Conservation (phyloP, 2,888 invertebrate genomes). For the Bembecia ichneumoniformis region DNA sequence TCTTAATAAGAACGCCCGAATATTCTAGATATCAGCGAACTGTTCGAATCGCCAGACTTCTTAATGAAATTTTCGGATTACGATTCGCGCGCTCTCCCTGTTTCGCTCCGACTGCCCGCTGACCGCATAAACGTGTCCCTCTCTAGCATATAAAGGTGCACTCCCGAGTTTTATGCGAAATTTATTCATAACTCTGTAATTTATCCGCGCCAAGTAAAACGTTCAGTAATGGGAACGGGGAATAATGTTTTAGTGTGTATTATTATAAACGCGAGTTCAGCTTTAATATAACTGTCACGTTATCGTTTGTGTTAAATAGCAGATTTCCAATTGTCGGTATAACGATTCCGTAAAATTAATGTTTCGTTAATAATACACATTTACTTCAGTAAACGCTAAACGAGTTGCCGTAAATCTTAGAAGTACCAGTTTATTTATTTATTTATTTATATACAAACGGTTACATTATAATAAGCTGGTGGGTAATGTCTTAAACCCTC, state of each 20-base stretch:
- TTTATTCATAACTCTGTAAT: slow-evolving; percentile 74
- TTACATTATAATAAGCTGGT: no score
- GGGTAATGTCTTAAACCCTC: no score
- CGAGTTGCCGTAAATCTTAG: neutral
- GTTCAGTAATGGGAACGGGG: slow-evolving; percentile 53
- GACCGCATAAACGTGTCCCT: slow-evolving; percentile 31
- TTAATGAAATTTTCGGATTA: slow-evolving; percentile 73
- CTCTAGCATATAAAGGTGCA: slow-evolving; percentile 63
- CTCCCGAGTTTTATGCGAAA: slow-evolving; percentile 70
- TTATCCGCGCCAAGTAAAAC: slow-evolving; percentile 66
- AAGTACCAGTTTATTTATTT: no score
- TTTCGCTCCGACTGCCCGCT: slow-evolving; percentile 27
- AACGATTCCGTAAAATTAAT: neutral
- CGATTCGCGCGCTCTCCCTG: slow-evolving; percentile 32
- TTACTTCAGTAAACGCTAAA: neutral
- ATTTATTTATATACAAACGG: no score
- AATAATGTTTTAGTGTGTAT: slow-evolving; percentile 52
- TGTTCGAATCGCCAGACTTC: slow-evolving; percentile 62
- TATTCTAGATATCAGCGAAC: slow-evolving; percentile 65
- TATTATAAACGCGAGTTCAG: slow-evolving; percentile 51
- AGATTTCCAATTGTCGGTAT: slow-evolving; percentile 21
- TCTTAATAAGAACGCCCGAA: slow-evolving; percentile 59
- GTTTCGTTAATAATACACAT: neutral
- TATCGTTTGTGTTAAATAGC: slow-evolving; percentile 43
- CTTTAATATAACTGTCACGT: slow-evolving; percentile 53